Base-by-base conservation (phyloP, 1,140 invertebrate species). In the Drosophila pseudoananassae region DNA sequence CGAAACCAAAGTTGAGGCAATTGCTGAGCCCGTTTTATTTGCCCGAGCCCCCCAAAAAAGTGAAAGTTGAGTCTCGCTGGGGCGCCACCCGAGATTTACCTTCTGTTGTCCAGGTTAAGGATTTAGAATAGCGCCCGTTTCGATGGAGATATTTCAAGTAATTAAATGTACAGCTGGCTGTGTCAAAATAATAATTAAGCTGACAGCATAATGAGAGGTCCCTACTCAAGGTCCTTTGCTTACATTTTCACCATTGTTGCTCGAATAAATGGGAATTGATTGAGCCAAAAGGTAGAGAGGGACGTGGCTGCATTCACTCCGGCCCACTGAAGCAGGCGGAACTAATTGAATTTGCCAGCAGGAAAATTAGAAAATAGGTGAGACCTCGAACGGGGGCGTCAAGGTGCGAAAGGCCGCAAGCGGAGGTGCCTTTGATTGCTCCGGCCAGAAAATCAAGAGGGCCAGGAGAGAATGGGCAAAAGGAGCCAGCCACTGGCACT, bases 111-210 rank as follows among this genome's bases (percentile, higher is more conserved):
- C 64, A 43, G 63, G 63, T 43, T 31, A 63, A 40, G 38, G 36
- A 33, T 14, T 52, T 20, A 20, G 25, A 27, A 15, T 4, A 64
- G 25, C 56, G n/a, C 10, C 31, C 43, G 56, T 65, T 53, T 40
- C 64, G 50, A 38, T 69, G 63, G 68, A 63, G 69, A 71, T 78
- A 83, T 83, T 83, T 66, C 63, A 58, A 72, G 77, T 83, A 83
- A 83, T 83, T 83, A 83, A 83, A 83, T 84, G 70, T 75, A 55
- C 65, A 69, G 63, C 75, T 61, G 50, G 70, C 68, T 64, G 71
- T 83, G 79, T 72, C 79, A 75, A 83, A 83, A 83, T 83, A 83
- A 83, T 83, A 83, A 83, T 83, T 83, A 83, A 76, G 70, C 70
- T 70, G 75, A 83, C 79, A 83, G 79, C 60, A 75, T 78, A 82